phyloP scores from a whole-genome alignment of 1,140 invertebrate genomes.

The Eurosta solidaginis region DNA sequence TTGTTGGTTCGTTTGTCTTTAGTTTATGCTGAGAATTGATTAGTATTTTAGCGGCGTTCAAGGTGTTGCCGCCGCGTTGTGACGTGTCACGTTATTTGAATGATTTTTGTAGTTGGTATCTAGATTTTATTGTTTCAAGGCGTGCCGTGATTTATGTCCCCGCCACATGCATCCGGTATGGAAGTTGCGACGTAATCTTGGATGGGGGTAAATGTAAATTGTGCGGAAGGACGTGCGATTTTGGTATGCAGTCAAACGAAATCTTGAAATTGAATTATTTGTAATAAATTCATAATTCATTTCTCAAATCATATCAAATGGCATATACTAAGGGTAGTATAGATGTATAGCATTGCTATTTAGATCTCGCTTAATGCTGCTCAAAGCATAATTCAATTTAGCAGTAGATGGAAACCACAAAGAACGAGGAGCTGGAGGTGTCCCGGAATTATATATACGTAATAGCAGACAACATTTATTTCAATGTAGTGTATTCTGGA shows the following conservation, averaged over 20 bases:
- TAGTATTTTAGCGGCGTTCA: not conserved
- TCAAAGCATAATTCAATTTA: not conserved
- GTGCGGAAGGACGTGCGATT: too few species aligned
- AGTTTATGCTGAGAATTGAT: not conserved
- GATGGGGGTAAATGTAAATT: not conserved
- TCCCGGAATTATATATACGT: too few species aligned
- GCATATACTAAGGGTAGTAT: not conserved
- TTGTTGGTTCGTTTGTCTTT: not conserved
- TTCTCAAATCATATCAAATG: not conserved
- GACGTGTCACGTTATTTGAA: slow-evolving; percentile 30
- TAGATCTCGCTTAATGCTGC: not conserved
- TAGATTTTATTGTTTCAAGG: slow-evolving; percentile 29
- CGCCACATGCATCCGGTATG: too few species aligned
- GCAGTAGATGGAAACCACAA: not conserved
- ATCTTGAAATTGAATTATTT: too few species aligned
- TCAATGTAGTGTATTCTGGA: too few species aligned
- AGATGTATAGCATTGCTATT: not conserved
- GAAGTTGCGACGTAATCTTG: not conserved
- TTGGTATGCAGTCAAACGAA: too few species aligned
- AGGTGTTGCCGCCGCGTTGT: not conserved
- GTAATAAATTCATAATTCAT: not conserved
- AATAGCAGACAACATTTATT: too few species aligned
- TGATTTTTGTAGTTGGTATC: not conserved
- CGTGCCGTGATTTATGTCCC: not conserved
- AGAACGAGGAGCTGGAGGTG: not conserved